phyloP scores from a whole-genome alignment of 2,888 invertebrate species.

The Carcina quercana region DNA sequence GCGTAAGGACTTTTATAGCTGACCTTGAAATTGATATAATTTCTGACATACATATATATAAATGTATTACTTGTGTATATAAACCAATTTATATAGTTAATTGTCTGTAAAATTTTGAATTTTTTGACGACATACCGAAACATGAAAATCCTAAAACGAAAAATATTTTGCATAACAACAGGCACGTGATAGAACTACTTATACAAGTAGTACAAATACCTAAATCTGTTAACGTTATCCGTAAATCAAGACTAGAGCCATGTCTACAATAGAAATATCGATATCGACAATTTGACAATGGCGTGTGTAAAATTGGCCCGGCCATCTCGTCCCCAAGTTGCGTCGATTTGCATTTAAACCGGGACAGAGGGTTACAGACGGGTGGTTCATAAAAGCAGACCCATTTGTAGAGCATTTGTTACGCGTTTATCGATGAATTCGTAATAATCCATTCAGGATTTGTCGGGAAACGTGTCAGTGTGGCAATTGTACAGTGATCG shows the following conservation, averaged over 20 bases:
- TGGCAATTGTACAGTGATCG: background rate
- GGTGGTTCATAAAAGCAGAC: conserved; percentile 6
- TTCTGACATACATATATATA: no score
- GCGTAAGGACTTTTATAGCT: no score
- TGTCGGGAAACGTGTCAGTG: conserved; percentile 8
- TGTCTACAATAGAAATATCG: background rate
- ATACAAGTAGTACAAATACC: no score
- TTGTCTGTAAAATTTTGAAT: no score
- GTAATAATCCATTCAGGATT: conserved; percentile 4
- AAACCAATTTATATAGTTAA: no score
- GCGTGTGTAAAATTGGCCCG: conserved; percentile 6
- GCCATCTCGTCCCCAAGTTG: conserved; percentile 1
- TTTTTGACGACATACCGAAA: background rate
- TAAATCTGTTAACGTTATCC: no score
- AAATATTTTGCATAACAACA: no score
- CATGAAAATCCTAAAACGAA: no score
- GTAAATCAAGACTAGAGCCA: no score
- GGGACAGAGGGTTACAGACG: conserved; percentile 5
- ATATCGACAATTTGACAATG: conserved; percentile 2
- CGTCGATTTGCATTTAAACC: conserved; percentile 14
- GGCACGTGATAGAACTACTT: no score
- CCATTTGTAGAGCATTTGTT: conserved; percentile 11
- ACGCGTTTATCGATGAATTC: conserved; percentile 11
- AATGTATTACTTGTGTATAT: no score
- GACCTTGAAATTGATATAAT: no score